Evolutionary conservation across 2,113 vertebrate species (phyloP).

Genomic region (Struthio camelus): DNA sequence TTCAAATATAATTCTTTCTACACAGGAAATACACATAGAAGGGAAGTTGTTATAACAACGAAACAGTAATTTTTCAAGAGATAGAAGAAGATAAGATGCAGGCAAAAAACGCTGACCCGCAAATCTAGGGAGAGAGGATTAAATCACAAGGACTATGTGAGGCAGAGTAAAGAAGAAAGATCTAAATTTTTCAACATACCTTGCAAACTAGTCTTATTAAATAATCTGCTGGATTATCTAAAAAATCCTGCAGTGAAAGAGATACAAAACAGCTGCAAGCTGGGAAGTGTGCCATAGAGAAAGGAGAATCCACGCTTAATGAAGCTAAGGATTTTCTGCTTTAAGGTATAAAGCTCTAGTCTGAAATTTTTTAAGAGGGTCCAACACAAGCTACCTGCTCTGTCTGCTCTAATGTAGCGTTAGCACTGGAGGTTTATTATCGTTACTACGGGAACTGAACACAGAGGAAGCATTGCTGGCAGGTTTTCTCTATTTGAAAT

Average conservation of each 20-base stretch:
- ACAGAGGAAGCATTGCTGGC: not conserved
- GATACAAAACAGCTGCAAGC: not conserved
- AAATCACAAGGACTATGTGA: not conserved
- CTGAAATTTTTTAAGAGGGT: not conserved
- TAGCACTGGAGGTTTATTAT: not conserved
- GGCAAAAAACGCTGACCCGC: not conserved
- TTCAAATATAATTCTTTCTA: not conserved
- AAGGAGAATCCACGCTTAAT: not conserved
- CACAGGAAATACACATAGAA: not conserved
- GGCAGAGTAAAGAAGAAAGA: not conserved
- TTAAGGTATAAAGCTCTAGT: not conserved
- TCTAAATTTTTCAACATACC: not conserved
- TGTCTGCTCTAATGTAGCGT: not conserved
- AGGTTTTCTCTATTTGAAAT: not conserved
- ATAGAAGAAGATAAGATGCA: not conserved
- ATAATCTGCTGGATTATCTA: not conserved
- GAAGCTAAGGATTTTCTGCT: not conserved
- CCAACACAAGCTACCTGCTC: not conserved
- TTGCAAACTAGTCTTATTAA: not conserved
- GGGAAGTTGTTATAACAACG: not conserved
- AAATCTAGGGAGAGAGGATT: not conserved
- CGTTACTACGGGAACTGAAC: not conserved
- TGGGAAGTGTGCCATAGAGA: not conserved
- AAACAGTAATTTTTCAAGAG: not conserved
- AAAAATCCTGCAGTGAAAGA: not conserved